Evolutionary conservation across 2,113 vertebrate species (phyloP).

Genomic region (Trogon surrucura): DNA sequence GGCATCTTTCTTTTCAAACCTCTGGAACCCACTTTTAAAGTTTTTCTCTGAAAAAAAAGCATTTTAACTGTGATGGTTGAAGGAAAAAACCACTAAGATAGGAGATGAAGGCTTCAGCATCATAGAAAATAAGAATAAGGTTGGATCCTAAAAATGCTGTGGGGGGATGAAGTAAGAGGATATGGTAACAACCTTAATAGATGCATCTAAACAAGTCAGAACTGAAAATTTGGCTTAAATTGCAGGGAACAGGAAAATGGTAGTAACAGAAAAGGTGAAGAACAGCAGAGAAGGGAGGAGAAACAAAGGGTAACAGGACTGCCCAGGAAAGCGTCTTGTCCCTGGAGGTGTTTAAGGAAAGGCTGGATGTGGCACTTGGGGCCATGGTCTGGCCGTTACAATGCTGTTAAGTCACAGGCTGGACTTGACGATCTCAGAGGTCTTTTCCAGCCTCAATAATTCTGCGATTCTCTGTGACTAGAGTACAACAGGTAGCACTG

Average conservation of each 20-base stretch:
- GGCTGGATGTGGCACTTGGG: too few species aligned
- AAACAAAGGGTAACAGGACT: neutral
- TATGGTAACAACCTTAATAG: neutral
- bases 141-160: neutral
- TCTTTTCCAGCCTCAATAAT: too few species aligned
- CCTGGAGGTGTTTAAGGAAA: too few species aligned
- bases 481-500: neutral
- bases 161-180: neutral
- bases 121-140: neutral
- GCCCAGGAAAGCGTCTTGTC: too few species aligned
- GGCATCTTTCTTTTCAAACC: neutral
- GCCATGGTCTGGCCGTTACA: too few species aligned
- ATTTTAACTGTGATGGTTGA: neutral
- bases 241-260: neutral
- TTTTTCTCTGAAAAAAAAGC: neutral
- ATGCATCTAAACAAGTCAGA: neutral
- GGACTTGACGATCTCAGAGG: too few species aligned
- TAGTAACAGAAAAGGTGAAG: neutral
- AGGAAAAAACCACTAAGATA: neutral
- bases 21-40: neutral
- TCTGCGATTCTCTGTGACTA: neutral
- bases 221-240: neutral
- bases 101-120: neutral
- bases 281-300: neutral
- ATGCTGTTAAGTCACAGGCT: too few species aligned